Evolutionary conservation across 2,797 vertebrate genomes (phyloP).

Genomic region (Streptopelia turtur): DNA sequence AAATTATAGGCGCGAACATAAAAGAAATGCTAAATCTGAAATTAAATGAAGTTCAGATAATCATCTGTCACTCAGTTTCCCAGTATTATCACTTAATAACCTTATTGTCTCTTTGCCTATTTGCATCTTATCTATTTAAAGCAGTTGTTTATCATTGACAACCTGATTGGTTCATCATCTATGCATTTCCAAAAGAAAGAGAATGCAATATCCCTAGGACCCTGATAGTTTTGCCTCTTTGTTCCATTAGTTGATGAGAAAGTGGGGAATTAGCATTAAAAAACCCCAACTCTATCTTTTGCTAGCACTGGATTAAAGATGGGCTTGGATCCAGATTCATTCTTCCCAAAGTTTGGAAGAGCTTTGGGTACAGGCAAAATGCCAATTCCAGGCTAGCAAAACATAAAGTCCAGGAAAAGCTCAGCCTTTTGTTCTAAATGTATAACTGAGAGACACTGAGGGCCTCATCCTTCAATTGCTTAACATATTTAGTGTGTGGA

Average conservation of each 20-base stretch:
- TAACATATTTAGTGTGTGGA: background rate
- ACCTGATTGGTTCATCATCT: background rate
- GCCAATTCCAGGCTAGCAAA: background rate
- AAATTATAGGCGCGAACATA: background rate
- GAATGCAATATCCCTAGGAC: background rate
- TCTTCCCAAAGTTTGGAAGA: constrained; percentile 22
- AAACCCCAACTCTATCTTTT: background rate
- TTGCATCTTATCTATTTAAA: constrained; percentile 60
- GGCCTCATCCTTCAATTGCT: fast-evolving
- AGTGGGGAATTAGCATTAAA: background rate
- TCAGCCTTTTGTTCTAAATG: background rate
- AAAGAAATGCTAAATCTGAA: constrained; percentile 51
- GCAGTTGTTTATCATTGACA: constrained; percentile 47
- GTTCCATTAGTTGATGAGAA: constrained; percentile 8
- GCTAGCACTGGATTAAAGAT: background rate
- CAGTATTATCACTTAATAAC: constrained; percentile 38
- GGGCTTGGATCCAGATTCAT: background rate
- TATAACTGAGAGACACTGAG: background rate
- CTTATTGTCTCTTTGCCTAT: constrained; percentile 51
- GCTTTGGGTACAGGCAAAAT: background rate
- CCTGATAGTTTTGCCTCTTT: constrained; percentile 19
- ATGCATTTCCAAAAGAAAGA: constrained; percentile 5
- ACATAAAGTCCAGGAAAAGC: background rate
- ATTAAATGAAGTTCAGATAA: constrained; percentile 50
- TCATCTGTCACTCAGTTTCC: constrained; percentile 26